A percentile compares a stretch with the other conserved stretches of the same genome.
Conservation (phyloP, 2,797 vertebrate genomes). For the Nyctalus aviator region DNA sequence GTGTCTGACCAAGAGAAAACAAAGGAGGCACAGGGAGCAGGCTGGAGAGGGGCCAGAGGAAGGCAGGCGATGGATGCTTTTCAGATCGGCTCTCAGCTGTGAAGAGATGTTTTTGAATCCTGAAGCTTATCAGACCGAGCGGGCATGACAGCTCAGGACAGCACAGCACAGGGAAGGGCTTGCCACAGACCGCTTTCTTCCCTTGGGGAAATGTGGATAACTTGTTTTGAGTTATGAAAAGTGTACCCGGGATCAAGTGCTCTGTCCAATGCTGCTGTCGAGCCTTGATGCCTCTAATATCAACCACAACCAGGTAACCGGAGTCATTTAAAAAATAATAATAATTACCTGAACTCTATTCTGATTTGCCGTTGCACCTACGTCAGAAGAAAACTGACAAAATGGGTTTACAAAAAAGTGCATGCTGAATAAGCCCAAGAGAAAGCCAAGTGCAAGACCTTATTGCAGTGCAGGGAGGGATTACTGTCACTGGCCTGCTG, state of each 20-base stretch:
- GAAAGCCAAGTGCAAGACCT: background rate
- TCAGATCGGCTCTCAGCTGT: background rate
- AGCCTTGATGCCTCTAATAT: background rate
- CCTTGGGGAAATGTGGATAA: background rate
- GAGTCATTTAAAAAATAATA: background rate
- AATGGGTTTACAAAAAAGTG: background rate
- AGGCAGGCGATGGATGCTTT: conserved; percentile 12
- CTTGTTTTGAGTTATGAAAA: background rate
- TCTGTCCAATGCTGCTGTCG: background rate
- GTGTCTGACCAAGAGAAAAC: conserved; percentile 9
- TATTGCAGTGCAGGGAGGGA: background rate
- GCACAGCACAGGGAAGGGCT: background rate
- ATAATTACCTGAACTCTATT: background rate
- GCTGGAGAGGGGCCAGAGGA: background rate
- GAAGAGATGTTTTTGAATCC: conserved; percentile 52
- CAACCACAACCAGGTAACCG: background rate
- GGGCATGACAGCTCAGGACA: background rate
- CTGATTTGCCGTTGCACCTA: conserved; percentile 8
- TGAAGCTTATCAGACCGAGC: background rate
- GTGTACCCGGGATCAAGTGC: background rate
- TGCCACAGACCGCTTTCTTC: background rate
- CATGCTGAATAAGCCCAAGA: conserved; percentile 19
- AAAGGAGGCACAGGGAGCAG: background rate
- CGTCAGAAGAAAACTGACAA: conserved; percentile 29
- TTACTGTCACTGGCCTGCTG: background rate